Evolutionary conservation across 2,113 vertebrate species (phyloP).

Genomic region (Calypte anna): DNA sequence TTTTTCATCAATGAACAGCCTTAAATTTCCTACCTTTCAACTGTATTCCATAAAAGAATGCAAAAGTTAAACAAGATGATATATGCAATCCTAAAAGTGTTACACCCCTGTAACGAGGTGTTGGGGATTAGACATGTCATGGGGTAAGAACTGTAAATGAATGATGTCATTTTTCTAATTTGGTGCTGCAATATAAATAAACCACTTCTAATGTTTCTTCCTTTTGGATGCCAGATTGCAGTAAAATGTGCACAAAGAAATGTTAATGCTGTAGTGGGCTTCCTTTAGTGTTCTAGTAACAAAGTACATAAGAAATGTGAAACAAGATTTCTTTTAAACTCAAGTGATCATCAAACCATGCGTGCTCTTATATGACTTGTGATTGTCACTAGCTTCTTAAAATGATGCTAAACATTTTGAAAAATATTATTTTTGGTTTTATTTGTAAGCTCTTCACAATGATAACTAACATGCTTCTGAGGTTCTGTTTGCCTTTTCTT

Average conservation of each 20-base stretch:
- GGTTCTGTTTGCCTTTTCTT: not conserved
- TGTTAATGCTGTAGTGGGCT: constrained; percentile 41
- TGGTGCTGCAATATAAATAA: constrained; percentile 84
- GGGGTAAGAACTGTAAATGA: constrained; percentile 82
- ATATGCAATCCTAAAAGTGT: constrained; percentile 79
- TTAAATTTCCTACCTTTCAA: constrained; percentile 80
- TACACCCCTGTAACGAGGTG: constrained; percentile 79
- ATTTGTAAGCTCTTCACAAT: not conserved
- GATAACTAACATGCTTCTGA: not conserved
- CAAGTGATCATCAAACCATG: constrained; percentile 38
- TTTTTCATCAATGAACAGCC: constrained; percentile 75
- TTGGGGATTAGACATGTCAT: constrained; percentile 77
- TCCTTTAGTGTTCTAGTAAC: constrained; percentile 47
- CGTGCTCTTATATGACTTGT: constrained; percentile 28
- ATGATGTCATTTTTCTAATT: constrained; percentile 84
- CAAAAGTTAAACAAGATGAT: constrained; percentile 81
- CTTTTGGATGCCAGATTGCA: constrained; percentile 76
- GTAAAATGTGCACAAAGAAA: constrained; percentile 73
- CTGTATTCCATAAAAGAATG: constrained; percentile 80
- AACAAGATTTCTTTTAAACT: constrained; percentile 12
- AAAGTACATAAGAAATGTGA: not conserved
- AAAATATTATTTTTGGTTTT: not conserved
- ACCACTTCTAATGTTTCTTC: constrained; percentile 75
- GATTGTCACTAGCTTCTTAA: constrained; percentile 28
- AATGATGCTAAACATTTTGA: not conserved